Base-by-base conservation (phyloP, 2,888 invertebrate species). In the Ochropleura leucogaster region DNA sequence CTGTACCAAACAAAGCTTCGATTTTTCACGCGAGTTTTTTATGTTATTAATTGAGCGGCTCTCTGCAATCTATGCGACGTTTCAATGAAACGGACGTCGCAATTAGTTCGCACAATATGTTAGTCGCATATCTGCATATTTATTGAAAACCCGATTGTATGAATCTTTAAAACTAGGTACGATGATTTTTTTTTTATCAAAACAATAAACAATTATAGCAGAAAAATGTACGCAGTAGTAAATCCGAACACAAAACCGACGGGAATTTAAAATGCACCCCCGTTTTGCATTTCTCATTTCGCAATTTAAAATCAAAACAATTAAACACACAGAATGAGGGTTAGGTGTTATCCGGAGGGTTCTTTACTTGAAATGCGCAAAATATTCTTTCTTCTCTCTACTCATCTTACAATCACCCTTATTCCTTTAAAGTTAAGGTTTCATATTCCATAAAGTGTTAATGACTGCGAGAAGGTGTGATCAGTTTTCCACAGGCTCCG, bases 301-400 rank as follows among this genome's bases (percentile, higher is more conserved):
- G 85, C 90, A 92, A 92, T 92, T 93, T 91, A 89, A 94, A 95
- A 95, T 92, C 94, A 93, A 95, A 95, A 96, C 95, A 95, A 96
- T 96, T 95, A 95, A 95, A 93, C 89, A 90, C 92, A 91, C 86
- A 89, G 91, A 91, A 92, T 90, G 91, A 91, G 92, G 91, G 91
- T 93, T 92, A 91, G 92, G 89, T 90, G 88, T 85, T 89, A 89
- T 89, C 86, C 85, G 87, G 91, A 92, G 94, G 94, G 94, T 93
- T 92, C 92, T 92, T 92, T 92, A 90, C 91, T 89, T 90, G 85
- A 91, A 92, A 89, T 91, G 88, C 87, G 89, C 90, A 89, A 91
- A 92, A 92, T 90, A 80, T 89, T 90, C 87, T 90, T 87, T 80
- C 72, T 73, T 65, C 60, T 30, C 14, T 46, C 64, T 65, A 83